Base-by-base conservation (phyloP, 2,113 vertebrate genomes). In the Platysteira castanea region DNA sequence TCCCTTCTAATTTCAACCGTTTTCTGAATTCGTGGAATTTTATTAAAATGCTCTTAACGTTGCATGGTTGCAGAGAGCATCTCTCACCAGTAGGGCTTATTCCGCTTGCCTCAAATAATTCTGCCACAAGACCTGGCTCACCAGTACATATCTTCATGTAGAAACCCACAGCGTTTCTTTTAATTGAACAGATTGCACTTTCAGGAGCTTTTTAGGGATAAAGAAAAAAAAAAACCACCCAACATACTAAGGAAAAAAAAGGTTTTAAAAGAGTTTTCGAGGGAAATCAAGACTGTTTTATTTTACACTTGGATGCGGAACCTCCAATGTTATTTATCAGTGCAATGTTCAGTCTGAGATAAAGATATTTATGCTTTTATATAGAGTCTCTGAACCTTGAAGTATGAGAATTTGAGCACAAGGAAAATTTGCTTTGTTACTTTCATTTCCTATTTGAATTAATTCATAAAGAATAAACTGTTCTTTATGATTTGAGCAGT, bases 61-160 rank as follows among this genome's bases (percentile, higher is more conserved):
- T 67, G 12, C 0, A 0, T 22, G 19, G 44, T 18, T 60, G 7
- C 3, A 4, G 20, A 41, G 71, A 85, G 13, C 15, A 3, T 24
- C 8, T 53, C 7, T 82, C 9, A 27, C 15, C 9, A n/a, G 3
- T 28, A 59, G 37, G 24, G 2, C 28, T 70, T 75, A 27, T 44
- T 82, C 27, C 56, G 15, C n/a, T 33, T 49, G 23, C 47, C 63
- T 69, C 63, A 54, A 46, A 24, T 22, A 47, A 61, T 41, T 47
- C 47, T 68, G 39, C 46, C 18, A 3, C 6, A 27, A 67, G 28
- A 47, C 30, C 13, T 68, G 61, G 17, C 47, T 61, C 26, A 44
- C 3, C 22, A n/a, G n/a, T n/a, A n/a, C n/a, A n/a, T 44, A 30
- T 15, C 26, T n/a, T 89, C 20, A 7, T 5, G 14, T 17, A 21